Evolutionary conservation across 2,797 vertebrate genomes (phyloP).

Genomic region (Pelobates cultripes): DNA sequence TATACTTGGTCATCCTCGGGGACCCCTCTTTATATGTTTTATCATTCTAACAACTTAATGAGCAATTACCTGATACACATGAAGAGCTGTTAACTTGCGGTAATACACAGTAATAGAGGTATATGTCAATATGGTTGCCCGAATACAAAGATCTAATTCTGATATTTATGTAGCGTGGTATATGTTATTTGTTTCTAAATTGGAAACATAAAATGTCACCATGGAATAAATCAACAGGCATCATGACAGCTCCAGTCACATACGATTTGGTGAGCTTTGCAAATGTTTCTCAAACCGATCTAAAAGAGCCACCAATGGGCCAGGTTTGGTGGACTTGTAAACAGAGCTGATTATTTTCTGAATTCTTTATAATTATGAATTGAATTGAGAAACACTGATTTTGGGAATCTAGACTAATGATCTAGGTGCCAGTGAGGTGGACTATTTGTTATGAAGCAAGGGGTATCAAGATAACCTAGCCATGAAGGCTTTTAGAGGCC

Average conservation of each 20-base stretch:
- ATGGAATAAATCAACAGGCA: slow-evolving; percentile 1
- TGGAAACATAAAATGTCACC: slow-evolving; percentile 4
- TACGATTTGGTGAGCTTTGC: neutral
- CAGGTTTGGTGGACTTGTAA: no score
- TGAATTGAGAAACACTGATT: no score
- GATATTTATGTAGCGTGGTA: neutral
- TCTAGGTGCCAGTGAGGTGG: no score
- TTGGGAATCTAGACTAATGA: no score
- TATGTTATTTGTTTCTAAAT: slow-evolving; percentile 1
- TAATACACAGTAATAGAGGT: slow-evolving; percentile 1
- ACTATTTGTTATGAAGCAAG: no score
- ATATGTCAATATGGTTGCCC: slow-evolving; percentile 25
- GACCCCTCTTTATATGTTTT: slow-evolving; percentile 40
- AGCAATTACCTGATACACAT: slow-evolving; percentile 46
- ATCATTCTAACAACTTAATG: slow-evolving; percentile 41
- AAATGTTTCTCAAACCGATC: no score
- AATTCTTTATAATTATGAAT: no score
- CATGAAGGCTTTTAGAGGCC: no score
- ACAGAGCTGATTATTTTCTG: no score
- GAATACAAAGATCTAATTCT: neutral
- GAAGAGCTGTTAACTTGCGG: slow-evolving; percentile 24
- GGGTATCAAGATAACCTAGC: no score
- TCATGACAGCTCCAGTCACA: neutral
- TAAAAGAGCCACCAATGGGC: no score
- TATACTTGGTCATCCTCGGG: slow-evolving; percentile 38